Base-by-base conservation (phyloP, 2,888 invertebrate species). In the Odontomyia ornata region DNA sequence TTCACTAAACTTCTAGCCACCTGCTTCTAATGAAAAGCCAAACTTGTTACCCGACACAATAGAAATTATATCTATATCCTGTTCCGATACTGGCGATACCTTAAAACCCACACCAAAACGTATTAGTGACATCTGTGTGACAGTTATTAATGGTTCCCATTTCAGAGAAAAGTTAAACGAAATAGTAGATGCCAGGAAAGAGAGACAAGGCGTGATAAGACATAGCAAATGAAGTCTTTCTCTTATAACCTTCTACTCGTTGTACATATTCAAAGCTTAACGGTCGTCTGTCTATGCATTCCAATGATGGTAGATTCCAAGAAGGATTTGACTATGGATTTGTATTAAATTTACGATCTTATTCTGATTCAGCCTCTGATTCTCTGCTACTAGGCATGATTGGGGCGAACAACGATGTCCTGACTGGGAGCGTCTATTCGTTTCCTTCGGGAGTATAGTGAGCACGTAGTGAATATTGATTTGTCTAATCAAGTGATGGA, bases 381-480 rank as follows among this genome's bases (percentile, higher is more conserved):
- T 60, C 18, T 64, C 36, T 36, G 36, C 9, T 5, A 36, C 36
- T 36, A 36, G 36, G 9, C 36, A 36, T 3, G 36, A 36, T 36
- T 5, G 36, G 36, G 36, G 9, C 9, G 5, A 3, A 5, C 9
- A 36, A n/a, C n/a, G n/a, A 43, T 43, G 52, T 52, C 15, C 52
- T 52, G 4, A 18, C 7, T 4, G 4, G 13, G 5, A 9, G 15
- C 60, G 4, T n/a, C 60, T 62, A n/a, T 13, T 2, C 13, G 25
- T 62, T 7, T 15, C 62, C 15, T 25, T 62, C 27, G 3, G 11
- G n/a, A n/a, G 62, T 23, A 23, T 62, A 36, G 65, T 72, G 27
- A 56, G 47, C 71, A 72, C 71, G 56, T 72, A 18, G 9, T 4
- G 25, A 56, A 52, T 72, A 72, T 72, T 72, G 71, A 72, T 72